These are phyloP conservation scores for Lamellibrachia columna DNA, from an alignment of 2,888 invertebrate species.

Conservation along the genomic window DNA sequence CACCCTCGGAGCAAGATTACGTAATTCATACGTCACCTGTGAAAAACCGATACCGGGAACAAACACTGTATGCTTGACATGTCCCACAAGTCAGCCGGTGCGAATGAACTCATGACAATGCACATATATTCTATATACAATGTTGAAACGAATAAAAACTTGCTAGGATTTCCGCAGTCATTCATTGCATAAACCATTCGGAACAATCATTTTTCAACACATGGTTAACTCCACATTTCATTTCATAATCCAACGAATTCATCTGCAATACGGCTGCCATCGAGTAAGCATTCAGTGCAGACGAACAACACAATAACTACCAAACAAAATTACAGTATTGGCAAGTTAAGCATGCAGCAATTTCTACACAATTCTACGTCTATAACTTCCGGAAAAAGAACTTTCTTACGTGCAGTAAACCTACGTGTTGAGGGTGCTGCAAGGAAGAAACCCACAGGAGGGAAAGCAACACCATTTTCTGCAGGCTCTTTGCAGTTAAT, in stretches of 20 bases:
- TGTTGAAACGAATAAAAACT: not conserved
- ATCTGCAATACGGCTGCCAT: not conserved
- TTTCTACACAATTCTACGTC: not conserved
- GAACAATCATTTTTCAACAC: not conserved
- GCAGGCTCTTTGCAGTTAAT: not conserved
- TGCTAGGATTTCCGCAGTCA: not conserved
- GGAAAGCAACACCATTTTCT: not conserved
- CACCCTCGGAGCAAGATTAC: not conserved
- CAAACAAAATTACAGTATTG: not conserved
- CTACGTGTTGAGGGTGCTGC: not conserved
- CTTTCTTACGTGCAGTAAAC: not conserved
- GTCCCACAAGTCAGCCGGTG: not conserved
- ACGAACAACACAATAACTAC: not conserved
- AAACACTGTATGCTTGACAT: constrained; percentile 9
- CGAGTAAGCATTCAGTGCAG: not conserved
- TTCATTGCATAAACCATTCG: constrained; percentile 11
- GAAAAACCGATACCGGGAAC: not conserved
- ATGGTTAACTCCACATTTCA: not conserved
- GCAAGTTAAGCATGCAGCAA: constrained; percentile 16
- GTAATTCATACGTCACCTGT: not conserved
- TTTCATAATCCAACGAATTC: not conserved
- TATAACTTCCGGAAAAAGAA: not conserved
- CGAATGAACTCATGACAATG: not conserved
- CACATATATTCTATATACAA: not conserved
- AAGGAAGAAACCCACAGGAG: not conserved